Evolutionary conservation across 2,797 vertebrate species (phyloP).

Genomic region (Chaunax sp.): DNA sequence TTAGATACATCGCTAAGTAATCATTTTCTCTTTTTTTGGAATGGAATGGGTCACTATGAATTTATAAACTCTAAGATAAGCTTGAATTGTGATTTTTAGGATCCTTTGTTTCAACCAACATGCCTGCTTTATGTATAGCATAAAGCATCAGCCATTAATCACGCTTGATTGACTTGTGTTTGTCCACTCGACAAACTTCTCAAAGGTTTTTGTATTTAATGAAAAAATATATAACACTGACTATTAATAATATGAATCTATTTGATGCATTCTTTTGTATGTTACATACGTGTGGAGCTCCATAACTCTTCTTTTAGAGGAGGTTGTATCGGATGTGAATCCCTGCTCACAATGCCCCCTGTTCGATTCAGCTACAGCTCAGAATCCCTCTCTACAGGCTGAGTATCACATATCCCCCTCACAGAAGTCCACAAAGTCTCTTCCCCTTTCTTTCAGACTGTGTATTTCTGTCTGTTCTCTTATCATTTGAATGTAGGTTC

Average conservation of each 20-base stretch:
- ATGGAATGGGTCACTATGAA: background rate
- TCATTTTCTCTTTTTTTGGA: background rate
- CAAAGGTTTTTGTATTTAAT: no score
- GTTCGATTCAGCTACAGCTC: slow-evolving; percentile 26
- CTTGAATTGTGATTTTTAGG: background rate
- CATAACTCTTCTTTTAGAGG: no score
- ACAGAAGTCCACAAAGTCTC: slow-evolving; percentile 14
- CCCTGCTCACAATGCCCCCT: slow-evolving; percentile 16
- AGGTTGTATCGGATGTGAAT: slow-evolving; percentile 10
- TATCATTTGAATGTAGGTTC: slow-evolving; percentile 5
- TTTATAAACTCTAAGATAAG: background rate
- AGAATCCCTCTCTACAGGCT: no score
- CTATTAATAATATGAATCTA: no score
- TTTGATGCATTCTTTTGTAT: no score
- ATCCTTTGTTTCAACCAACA: no score
- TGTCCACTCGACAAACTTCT: no score
- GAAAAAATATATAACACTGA: no score
- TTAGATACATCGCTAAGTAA: background rate
- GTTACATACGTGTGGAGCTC: no score
- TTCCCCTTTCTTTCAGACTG: background rate
- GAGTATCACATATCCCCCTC: slow-evolving; percentile 32
- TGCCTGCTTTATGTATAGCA: no score
- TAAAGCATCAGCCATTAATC: no score
- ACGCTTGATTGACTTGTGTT: no score
- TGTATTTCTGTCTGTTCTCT: slow-evolving; percentile 14